These are phyloP conservation scores for Palloptera scutellata DNA, from an alignment of 2,888 invertebrate genomes.

Conservation along the genomic window DNA sequence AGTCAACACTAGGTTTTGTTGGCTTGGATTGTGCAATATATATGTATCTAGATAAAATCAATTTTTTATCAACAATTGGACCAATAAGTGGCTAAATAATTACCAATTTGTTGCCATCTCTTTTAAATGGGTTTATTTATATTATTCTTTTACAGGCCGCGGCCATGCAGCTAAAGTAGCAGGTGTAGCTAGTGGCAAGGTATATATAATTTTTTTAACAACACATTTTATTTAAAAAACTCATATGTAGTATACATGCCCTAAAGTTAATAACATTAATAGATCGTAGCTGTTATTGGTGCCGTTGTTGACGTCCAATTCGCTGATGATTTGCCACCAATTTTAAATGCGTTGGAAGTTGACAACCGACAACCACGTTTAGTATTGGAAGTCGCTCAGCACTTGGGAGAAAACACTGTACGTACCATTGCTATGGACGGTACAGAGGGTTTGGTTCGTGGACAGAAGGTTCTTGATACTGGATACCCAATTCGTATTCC, in stretches of 20 bases:
- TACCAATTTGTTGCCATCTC: too few relatives aligned
- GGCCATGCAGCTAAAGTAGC: slow-evolving; percentile 45
- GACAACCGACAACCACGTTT: slow-evolving; percentile 79
- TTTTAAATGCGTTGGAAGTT: slow-evolving; percentile 93
- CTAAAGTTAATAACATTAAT: too few relatives aligned
- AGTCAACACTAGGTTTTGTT: too few relatives aligned
- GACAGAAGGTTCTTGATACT: slow-evolving; percentile 79
- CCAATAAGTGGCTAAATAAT: too few relatives aligned
- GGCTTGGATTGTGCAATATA: too few relatives aligned
- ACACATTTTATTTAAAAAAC: background rate
- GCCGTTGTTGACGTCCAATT: slow-evolving; percentile 97
- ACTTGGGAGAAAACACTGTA: slow-evolving; percentile 88
- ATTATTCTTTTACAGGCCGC: background rate
- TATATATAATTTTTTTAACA: background rate
- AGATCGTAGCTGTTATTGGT: slow-evolving; percentile 90
- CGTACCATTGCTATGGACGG: slow-evolving; percentile 92
- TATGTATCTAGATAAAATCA: too few relatives aligned
- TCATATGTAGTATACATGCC: background rate
- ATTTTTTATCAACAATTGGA: too few relatives aligned
- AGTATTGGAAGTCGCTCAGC: slow-evolving; percentile 81
- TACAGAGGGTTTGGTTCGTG: slow-evolving; percentile 90
- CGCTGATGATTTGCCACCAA: slow-evolving; percentile 86
- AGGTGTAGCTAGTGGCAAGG: slow-evolving; percentile 44
- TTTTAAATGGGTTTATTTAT: too few relatives aligned
- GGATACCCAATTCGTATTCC: slow-evolving; percentile 90